Conservation (phyloP, 2,797 vertebrate species). For the Clarias laeviceps region DNA sequence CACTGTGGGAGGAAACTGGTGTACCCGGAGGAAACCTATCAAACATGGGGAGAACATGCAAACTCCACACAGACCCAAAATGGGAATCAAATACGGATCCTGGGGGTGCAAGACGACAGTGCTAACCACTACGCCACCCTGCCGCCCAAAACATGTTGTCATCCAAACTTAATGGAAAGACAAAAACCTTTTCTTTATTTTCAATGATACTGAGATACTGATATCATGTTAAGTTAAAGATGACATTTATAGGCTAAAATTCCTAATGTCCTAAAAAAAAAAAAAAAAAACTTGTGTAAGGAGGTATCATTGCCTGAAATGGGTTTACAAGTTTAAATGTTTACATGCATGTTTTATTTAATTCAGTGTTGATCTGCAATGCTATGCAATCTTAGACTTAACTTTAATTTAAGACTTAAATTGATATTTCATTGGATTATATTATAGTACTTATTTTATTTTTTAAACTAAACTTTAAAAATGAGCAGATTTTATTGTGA, state of each 20-base stretch:
- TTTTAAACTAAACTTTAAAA: not conserved
- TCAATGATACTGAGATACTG: not conserved
- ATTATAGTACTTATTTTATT: not conserved
- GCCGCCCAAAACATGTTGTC: too few species aligned
- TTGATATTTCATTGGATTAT: not conserved
- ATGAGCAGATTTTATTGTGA: not conserved
- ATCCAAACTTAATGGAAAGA: too few species aligned
- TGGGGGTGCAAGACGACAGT: too few species aligned
- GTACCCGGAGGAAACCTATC: too few species aligned
- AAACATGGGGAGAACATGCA: too few species aligned
- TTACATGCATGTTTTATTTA: not conserved
- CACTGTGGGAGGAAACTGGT: too few species aligned
- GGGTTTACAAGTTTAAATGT: not conserved
- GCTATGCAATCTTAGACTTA: too few species aligned
- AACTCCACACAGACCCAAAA: too few species aligned
- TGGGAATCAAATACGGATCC: too few species aligned
- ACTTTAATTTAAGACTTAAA: not conserved
- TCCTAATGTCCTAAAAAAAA: not conserved
- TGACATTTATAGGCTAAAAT: not conserved
- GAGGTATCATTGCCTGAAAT: not conserved
- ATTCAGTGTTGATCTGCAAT: not conserved
- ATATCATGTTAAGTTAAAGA: not conserved
- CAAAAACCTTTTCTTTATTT: too few species aligned
- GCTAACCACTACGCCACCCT: too few species aligned
- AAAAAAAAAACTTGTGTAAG: not conserved